Percentiles rank a stretch among this genome's conserved stretches.
Evolutionary conservation across 2,797 vertebrate species (phyloP).

Genomic region (Vireo griseus): DNA sequence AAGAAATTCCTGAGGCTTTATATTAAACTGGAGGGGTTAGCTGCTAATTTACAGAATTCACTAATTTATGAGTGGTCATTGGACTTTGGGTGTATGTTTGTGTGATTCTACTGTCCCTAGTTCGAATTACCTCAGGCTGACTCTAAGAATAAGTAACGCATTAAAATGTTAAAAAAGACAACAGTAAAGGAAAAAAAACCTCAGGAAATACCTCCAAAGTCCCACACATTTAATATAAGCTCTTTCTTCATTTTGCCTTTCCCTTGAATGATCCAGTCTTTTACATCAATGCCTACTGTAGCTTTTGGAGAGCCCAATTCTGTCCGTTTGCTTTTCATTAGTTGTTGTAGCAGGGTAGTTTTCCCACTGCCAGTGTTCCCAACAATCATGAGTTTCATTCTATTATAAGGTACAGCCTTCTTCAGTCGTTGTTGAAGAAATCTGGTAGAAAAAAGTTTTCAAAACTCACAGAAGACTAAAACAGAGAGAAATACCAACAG

Average conservation of each 20-base stretch:
- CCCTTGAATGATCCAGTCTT: conserved; percentile 86
- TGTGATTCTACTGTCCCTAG: background rate
- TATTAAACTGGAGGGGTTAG: background rate
- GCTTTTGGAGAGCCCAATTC: conserved; percentile 63
- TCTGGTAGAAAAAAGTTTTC: conserved; percentile 65
- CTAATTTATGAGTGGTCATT: background rate
- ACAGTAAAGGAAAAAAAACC: background rate
- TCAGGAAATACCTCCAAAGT: conserved; percentile 87
- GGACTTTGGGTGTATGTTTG: background rate
- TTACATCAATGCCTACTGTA: conserved; percentile 81
- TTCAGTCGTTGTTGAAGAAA: conserved; percentile 96
- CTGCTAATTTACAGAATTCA: background rate
- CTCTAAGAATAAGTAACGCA: background rate
- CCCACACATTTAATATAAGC: conserved; percentile 91
- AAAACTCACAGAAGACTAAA: background rate
- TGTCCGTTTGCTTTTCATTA: conserved; percentile 85
- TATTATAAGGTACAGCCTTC: conserved; percentile 92
- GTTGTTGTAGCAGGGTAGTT: conserved; percentile 86
- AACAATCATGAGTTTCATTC: conserved; percentile 95
- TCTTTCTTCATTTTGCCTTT: conserved; percentile 84
- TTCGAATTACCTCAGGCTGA: background rate
- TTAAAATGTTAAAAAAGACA: background rate
- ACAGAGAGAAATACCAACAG: background rate
- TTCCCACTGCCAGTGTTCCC: conserved; percentile 91
- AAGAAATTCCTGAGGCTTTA: background rate